A percentile compares a stretch with the other conserved stretches of the same genome.
phyloP scores from a whole-genome alignment of 2,888 invertebrate genomes.

The Timema cristinae region DNA sequence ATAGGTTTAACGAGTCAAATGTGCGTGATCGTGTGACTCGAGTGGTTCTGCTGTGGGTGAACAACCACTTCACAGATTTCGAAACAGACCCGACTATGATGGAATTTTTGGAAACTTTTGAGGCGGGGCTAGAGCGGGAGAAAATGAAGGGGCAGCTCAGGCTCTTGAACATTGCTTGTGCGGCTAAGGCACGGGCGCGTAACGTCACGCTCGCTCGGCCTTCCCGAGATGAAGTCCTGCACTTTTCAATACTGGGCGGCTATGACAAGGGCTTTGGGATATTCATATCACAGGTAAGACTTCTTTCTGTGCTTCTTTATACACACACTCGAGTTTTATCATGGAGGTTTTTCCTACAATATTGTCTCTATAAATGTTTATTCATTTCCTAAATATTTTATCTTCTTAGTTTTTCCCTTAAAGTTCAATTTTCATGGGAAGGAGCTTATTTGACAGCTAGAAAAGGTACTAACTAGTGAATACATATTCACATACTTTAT shows the following conservation, averaged over 20 bases:
- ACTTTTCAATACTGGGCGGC: constrained; percentile 92
- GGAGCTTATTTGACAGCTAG: too few species aligned
- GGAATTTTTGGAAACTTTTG: constrained; percentile 92
- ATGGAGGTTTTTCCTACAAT: too few species aligned
- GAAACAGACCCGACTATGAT: constrained; percentile 95
- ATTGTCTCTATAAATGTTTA: too few species aligned
- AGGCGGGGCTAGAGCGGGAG: constrained; percentile 75
- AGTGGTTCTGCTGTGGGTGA: constrained; percentile 96
- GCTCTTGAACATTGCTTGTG: constrained; percentile 93
- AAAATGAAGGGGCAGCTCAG: constrained; percentile 72
- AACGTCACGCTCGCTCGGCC: constrained; percentile 89
- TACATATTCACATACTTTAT: too few species aligned
- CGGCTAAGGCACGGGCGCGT: constrained; percentile 90
- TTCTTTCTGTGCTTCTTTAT: constrained; percentile 5
- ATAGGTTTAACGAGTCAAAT: constrained; percentile 66
- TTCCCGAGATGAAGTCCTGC: constrained; percentile 86
- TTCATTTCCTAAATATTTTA: too few species aligned
- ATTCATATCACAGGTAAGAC: constrained; percentile 73
- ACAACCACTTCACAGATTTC: constrained; percentile 97
- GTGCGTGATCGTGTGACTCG: constrained; percentile 85
- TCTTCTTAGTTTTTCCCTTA: too few species aligned
- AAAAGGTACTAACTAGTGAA: too few species aligned
- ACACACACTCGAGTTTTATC: too few species aligned
- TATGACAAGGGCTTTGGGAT: constrained; percentile 84
- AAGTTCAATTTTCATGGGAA: too few species aligned